Evolutionary conservation across 2,797 vertebrate species (phyloP).

Genomic region (Silurus lanzhouensis): DNA sequence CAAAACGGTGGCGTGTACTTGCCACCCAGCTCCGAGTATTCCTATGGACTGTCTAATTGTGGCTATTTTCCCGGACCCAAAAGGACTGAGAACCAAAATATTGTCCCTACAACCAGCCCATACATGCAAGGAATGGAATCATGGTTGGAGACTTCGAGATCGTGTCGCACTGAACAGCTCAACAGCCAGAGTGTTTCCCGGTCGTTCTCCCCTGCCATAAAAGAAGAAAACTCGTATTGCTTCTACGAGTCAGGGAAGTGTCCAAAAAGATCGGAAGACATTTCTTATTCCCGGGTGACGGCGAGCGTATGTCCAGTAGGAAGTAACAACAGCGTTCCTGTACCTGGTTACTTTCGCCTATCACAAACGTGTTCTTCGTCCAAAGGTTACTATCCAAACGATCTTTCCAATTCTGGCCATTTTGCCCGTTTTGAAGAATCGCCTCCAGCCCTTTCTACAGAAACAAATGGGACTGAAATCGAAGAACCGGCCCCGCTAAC

Average conservation of each 20-base stretch:
- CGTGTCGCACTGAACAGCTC: constrained; percentile 88
- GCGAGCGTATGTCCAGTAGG: constrained; percentile 77
- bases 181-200: constrained; percentile 84
- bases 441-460: constrained; percentile 73
- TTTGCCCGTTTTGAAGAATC: constrained; percentile 84
- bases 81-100: constrained; percentile 86
- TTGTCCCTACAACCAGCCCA: constrained; percentile 81
- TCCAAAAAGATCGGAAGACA: constrained; percentile 86
- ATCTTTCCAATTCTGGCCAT: constrained; percentile 77
- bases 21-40: constrained; percentile 86
- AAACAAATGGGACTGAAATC: constrained; percentile 79
- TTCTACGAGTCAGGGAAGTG: constrained; percentile 95
- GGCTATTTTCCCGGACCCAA: constrained; percentile 91
- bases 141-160: constrained; percentile 90
- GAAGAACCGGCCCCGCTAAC: constrained; percentile 78
- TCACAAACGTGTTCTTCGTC: constrained; percentile 91
- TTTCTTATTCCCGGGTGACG: constrained; percentile 82
- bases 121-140: constrained; percentile 92
- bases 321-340: constrained; percentile 82
- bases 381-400: constrained; percentile 85
- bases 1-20: constrained; percentile 89
- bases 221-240: constrained; percentile 95
- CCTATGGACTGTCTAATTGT: constrained; percentile 93
- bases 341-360: constrained; percentile 96
- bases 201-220: constrained; percentile 92